A percentile compares a stretch with the other conserved stretches of the same genome.
Evolutionary conservation across 2,797 vertebrate genomes (phyloP).

Genomic region (Pipistrellus kuhlii): DNA sequence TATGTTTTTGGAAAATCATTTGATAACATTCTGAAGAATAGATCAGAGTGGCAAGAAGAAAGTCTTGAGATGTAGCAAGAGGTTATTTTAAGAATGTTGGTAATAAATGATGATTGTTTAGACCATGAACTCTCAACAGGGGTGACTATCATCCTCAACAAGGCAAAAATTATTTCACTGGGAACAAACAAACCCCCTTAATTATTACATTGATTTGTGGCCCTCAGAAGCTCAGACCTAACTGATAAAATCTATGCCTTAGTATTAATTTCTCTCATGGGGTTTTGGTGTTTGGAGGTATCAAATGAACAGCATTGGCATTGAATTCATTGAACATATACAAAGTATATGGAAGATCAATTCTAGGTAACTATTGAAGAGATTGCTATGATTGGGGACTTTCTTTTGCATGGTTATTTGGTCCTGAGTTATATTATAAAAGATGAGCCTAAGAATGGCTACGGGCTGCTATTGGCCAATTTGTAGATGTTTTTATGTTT

Average conservation of each 20-base stretch:
- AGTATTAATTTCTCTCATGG: not conserved
- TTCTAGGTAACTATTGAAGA: not conserved
- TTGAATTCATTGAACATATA: not conserved
- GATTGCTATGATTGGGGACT: not conserved
- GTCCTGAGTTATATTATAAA: not conserved
- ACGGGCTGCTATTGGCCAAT: not conserved
- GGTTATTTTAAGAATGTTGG: not conserved
- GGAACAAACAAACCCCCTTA: not conserved
- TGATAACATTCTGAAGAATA: not conserved
- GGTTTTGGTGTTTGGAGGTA: not conserved
- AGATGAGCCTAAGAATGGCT: not conserved
- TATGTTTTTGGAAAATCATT: conserved; percentile 23
- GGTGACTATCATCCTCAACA: not conserved
- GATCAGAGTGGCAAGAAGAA: not conserved
- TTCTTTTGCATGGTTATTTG: not conserved
- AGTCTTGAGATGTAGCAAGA: not conserved
- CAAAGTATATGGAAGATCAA: not conserved
- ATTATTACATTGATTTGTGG: not conserved
- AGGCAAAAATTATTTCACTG: not conserved
- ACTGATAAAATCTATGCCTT: not conserved
- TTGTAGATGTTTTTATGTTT: not conserved
- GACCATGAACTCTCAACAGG: not conserved
- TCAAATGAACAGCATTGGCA: not conserved
- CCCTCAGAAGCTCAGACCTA: not conserved
- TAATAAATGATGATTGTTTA: not conserved